These are phyloP conservation scores for Eristalinus sepulchralis DNA, from an alignment of 2,888 invertebrate genomes.

Conservation along the genomic window DNA sequence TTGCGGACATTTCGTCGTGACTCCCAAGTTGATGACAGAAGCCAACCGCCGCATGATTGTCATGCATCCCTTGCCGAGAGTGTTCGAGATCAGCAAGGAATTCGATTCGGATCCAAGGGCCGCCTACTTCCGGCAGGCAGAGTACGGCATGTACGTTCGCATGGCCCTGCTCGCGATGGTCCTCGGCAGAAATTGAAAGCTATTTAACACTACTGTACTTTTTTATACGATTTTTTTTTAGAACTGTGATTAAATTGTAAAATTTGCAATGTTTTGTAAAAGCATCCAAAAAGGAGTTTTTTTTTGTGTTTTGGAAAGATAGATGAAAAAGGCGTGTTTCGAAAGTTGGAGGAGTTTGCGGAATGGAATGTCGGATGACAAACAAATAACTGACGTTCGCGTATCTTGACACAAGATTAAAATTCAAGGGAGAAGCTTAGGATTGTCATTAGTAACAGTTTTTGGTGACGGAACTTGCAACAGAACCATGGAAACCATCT, in stretches of 20 bases:
- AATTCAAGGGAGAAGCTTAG: too few species aligned
- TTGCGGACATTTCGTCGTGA: slow-evolving; percentile 93
- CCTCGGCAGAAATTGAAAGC: slow-evolving; percentile 82
- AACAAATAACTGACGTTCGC: too few species aligned
- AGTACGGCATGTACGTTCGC: slow-evolving; percentile 98
- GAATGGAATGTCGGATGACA: too few species aligned
- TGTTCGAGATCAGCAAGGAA: slow-evolving; percentile 96
- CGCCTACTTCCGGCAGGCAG: slow-evolving; percentile 99
- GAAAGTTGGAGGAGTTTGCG: too few species aligned
- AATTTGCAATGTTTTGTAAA: not conserved
- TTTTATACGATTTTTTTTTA: not conserved
- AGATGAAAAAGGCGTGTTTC: too few species aligned
- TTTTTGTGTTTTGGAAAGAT: not conserved
- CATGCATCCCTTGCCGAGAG: slow-evolving; percentile 97
- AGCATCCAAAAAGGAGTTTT: not conserved
- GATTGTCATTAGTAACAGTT: too few species aligned
- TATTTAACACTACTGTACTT: not conserved
- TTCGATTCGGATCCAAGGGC: slow-evolving; percentile 98
- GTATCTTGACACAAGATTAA: too few species aligned
- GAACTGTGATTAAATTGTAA: not conserved
- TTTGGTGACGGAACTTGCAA: too few species aligned
- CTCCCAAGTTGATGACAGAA: slow-evolving; percentile 96
- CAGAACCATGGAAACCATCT: too few species aligned
- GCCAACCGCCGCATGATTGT: slow-evolving; percentile 97
- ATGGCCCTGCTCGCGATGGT: slow-evolving; percentile 98